Evolutionary conservation across 2,113 vertebrate species (phyloP).

Genomic region (Salminus brasiliensis): DNA sequence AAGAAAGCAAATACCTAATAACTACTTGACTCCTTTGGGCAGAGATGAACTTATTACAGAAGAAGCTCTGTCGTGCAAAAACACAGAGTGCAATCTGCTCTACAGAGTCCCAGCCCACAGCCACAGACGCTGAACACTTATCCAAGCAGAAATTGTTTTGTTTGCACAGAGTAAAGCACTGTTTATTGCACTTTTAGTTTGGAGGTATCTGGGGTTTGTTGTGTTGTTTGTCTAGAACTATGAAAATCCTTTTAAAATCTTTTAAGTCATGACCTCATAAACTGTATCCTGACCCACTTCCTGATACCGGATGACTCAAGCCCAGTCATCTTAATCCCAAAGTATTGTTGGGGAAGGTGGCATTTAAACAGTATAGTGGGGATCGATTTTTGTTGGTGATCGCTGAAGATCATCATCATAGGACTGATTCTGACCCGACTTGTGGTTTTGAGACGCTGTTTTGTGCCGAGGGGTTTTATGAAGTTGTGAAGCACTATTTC

Average conservation of each 20-base stretch:
- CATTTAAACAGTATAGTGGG: background rate
- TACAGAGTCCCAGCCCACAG: constrained; percentile 50
- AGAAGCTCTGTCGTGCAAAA: constrained; percentile 56
- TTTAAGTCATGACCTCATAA: background rate
- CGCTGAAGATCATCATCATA: background rate
- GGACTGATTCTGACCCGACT: background rate
- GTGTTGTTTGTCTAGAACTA: constrained; percentile 1
- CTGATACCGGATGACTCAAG: background rate
- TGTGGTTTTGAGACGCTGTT: background rate
- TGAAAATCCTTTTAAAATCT: background rate
- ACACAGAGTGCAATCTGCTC: constrained; percentile 63
- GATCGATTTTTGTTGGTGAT: background rate
- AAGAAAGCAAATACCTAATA: constrained; percentile 76
- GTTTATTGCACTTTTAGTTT: constrained; percentile 12
- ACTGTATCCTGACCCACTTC: background rate
- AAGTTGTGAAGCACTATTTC: background rate
- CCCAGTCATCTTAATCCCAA: background rate
- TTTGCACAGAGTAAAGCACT: constrained; percentile 9
- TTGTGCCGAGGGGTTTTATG: background rate
- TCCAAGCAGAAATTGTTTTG: constrained; percentile 30
- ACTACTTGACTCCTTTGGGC: constrained; percentile 63
- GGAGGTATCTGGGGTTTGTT: constrained; percentile 1
- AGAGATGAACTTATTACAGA: constrained; percentile 70
- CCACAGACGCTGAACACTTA: constrained; percentile 48
- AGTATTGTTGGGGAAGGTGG: background rate